Evolutionary conservation across 2,113 vertebrate species (phyloP).

Genomic region (Caloenas nicobarica): DNA sequence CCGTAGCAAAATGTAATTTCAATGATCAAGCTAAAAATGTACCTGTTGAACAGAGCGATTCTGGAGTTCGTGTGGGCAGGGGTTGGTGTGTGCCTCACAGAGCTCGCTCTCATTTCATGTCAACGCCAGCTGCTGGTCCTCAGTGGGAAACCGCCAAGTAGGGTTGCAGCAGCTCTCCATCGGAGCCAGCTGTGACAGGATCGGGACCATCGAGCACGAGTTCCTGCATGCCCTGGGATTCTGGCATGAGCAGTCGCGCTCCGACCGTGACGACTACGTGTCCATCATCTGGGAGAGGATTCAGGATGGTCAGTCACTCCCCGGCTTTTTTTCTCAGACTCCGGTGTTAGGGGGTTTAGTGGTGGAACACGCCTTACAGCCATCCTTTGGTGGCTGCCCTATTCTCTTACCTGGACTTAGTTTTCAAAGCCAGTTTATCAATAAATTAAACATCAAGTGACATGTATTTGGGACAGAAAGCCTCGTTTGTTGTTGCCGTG

Average conservation of each 20-base stretch:
- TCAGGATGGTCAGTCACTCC: constrained; percentile 71
- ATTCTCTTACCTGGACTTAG: not conserved
- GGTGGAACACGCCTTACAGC: not conserved
- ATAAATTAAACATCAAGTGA: not conserved
- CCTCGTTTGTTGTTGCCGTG: not conserved
- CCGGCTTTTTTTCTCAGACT: not conserved
- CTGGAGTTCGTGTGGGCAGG: accelerated
- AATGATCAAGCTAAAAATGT: not conserved
- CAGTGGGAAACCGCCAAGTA: constrained; percentile 77
- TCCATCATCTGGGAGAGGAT: constrained; percentile 84
- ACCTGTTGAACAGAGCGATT: not conserved
- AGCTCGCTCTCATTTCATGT: not conserved
- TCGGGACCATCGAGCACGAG: constrained; percentile 85
- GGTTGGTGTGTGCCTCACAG: not conserved
- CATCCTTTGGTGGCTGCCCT: not conserved
- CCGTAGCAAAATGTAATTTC: not conserved
- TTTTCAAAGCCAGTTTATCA: not conserved
- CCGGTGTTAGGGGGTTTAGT: not conserved
- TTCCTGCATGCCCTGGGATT: constrained; percentile 90
- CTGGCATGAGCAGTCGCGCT: constrained; percentile 91
- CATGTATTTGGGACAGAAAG: not conserved
- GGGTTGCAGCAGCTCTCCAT: constrained; percentile 87
- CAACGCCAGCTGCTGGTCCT: constrained; percentile 87
- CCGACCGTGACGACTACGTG: constrained; percentile 88
- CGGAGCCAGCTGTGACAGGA: constrained; percentile 79